Conservation (phyloP, 2,888 invertebrate genomes). For the Steinernema carpocapsae region DNA sequence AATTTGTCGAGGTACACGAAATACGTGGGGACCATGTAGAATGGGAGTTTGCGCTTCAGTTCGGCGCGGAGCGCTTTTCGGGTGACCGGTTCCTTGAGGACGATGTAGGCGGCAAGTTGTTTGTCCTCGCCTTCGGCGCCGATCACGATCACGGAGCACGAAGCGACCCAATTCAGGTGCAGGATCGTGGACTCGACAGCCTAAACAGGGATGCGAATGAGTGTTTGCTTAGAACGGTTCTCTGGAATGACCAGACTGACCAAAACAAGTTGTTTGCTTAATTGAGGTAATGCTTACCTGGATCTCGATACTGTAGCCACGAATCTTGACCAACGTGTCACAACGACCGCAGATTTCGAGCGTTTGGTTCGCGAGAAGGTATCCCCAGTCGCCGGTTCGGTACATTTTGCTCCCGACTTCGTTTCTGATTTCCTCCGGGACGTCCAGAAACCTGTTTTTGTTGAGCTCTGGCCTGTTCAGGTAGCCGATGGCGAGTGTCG, state of each 20-base stretch:
- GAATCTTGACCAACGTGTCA: constrained; percentile 71
- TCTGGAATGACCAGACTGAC: no score
- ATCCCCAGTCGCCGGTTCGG: constrained; percentile 65
- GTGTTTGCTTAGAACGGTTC: no score
- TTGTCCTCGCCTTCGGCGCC: constrained; percentile 71
- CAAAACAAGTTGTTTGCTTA: no score
- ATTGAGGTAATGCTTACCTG: constrained; percentile 59
- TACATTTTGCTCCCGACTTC: constrained; percentile 51
- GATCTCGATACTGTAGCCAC: constrained; percentile 71
- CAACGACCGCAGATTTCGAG: constrained; percentile 71
- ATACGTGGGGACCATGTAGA: constrained; percentile 71
- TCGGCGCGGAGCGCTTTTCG: constrained; percentile 69
- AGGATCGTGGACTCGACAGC: constrained; percentile 71
- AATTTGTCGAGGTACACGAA: constrained; percentile 61
- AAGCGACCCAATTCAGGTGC: constrained; percentile 68
- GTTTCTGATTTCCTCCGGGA: constrained; percentile 47
- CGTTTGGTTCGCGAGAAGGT: constrained; percentile 70
- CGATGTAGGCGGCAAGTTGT: constrained; percentile 70
- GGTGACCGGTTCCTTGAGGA: constrained; percentile 59
- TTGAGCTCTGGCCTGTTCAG: constrained; percentile 70
- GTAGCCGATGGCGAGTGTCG: constrained; percentile 70
- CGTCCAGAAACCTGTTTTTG: constrained; percentile 50
- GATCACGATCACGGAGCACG: constrained; percentile 69
- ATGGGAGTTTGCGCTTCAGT: constrained; percentile 70
- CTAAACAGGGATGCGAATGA: constrained; percentile 50